Evolutionary conservation across 1,140 invertebrate species (phyloP).

Genomic region (Artemia franciscana): DNA sequence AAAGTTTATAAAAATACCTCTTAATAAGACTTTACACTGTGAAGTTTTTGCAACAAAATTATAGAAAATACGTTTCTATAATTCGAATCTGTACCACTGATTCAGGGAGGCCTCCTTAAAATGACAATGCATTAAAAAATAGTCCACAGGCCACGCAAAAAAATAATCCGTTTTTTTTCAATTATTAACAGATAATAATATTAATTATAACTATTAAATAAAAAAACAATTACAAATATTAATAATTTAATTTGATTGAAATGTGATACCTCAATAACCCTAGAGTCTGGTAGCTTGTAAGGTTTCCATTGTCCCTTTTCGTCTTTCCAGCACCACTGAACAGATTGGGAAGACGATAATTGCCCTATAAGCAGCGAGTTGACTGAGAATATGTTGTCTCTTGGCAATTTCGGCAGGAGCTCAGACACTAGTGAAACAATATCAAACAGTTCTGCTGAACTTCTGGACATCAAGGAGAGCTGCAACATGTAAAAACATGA

Average conservation of each 20-base stretch:
- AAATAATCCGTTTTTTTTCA: not conserved
- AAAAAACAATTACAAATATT: not conserved
- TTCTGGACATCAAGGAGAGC: conserved; percentile 63
- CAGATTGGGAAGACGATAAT: conserved; percentile 40
- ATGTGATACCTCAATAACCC: conserved; percentile 64
- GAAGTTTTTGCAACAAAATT: too few species aligned
- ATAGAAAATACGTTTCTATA: too few species aligned
- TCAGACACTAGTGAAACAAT: conserved; percentile 88
- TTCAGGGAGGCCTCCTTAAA: too few species aligned
- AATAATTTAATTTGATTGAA: too few species aligned
- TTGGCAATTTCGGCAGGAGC: conserved; percentile 76
- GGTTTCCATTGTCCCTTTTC: conserved; percentile 47
- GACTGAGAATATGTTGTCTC: conserved; percentile 79
- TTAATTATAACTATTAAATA: conserved; percentile 1
- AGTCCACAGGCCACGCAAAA: too few species aligned
- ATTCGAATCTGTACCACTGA: too few species aligned
- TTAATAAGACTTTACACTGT: too few species aligned
- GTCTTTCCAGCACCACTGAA: conserved; percentile 88
- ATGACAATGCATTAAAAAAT: too few species aligned
- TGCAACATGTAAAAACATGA: too few species aligned
- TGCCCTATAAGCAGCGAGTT: conserved; percentile 59
- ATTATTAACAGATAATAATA: not conserved
- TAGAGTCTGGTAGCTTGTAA: conserved; percentile 42
- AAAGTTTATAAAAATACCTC: too few species aligned
- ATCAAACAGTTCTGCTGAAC: conserved; percentile 85